Evolutionary conservation across 2,113 vertebrate genomes (phyloP).

Genomic region (Mirounga angustirostris): DNA sequence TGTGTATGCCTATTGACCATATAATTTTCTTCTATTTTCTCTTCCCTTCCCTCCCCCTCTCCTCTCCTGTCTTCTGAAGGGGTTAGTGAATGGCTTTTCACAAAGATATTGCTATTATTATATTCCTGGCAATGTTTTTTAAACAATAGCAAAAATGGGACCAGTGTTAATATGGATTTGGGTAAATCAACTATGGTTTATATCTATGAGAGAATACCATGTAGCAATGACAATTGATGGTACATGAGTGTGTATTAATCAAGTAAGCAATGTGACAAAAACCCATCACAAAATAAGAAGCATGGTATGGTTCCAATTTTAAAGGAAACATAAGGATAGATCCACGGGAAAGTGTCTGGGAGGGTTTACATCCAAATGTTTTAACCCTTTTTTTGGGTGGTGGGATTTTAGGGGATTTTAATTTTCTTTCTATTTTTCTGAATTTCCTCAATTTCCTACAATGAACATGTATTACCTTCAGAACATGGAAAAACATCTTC

Average conservation of each 20-base stretch:
- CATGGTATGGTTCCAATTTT: not conserved
- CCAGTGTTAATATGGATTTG: not conserved
- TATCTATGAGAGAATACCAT: not conserved
- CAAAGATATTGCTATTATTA: conserved; percentile 49
- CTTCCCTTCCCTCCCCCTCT: not conserved
- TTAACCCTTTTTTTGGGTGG: not conserved
- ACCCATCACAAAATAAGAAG: not conserved
- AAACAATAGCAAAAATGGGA: not conserved
- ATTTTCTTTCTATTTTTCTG: conserved; percentile 33
- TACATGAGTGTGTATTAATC: not conserved
- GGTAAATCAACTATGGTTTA: not conserved
- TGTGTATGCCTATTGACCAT: not conserved
- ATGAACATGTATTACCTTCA: not conserved
- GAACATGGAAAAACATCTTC: not conserved
- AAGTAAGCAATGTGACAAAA: conserved; percentile 5
- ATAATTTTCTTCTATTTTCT: conserved; percentile 26
- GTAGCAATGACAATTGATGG: not conserved
- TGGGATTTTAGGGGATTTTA: not conserved
- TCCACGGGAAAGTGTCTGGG: not conserved
- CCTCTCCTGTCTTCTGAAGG: not conserved
- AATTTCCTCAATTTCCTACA: not conserved
- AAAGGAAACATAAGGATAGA: not conserved
- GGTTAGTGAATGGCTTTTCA: not conserved
- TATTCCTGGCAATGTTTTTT: not conserved
- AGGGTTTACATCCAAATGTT: not conserved